A percentile compares a stretch with the other conserved stretches of the same genome.
phyloP scores from a whole-genome alignment of 2,888 invertebrate species.

The Lepetodrilus schrolli region DNA sequence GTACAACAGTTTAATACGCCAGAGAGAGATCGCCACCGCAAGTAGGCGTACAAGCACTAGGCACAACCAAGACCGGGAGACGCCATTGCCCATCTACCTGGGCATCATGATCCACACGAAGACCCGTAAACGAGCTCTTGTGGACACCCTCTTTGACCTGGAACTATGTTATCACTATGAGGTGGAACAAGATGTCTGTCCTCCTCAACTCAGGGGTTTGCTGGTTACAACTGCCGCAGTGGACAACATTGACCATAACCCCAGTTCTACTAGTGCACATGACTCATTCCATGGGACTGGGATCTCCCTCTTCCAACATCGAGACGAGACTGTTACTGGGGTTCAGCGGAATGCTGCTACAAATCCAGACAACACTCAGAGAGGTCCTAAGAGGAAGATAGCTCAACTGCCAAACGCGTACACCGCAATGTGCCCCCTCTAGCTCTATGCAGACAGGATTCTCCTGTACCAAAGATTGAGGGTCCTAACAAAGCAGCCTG shows the following conservation, averaged over 20 bases:
- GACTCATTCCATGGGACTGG: background rate
- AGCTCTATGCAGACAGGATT: no score
- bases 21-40: no score
- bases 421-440: no score
- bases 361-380: no score
- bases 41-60: no score
- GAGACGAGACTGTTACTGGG: background rate
- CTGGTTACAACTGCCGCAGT: constrained; percentile 42
- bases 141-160: constrained; percentile 41
- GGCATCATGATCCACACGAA: constrained; percentile 38
- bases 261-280: constrained; percentile 4
- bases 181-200: constrained; percentile 34
- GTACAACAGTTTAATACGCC: constrained; percentile 29
- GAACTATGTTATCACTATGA: background rate
- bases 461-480: no score
- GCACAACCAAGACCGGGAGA: background rate
- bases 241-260: constrained; percentile 49
- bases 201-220: constrained; percentile 31
- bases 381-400: no score
- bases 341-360: background rate
- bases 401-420: no score
- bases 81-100: constrained; percentile 30
- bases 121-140: constrained; percentile 37
- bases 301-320: background rate
- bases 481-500: no score